Base-by-base conservation (phyloP, 1,140 invertebrate species). In the Leguminivora glycinivorella region DNA sequence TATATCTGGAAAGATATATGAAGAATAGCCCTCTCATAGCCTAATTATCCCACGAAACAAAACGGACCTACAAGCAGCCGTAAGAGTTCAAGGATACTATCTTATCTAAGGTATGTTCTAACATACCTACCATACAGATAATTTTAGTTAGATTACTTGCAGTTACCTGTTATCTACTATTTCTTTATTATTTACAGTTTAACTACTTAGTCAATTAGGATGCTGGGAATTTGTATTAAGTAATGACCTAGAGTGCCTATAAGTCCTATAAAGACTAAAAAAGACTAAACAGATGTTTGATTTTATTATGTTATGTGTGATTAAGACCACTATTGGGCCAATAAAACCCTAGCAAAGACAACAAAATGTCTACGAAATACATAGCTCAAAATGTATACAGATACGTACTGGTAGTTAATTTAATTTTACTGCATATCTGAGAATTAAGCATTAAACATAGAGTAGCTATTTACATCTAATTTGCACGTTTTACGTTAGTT, bases 21-120 rank as follows among this genome's bases (percentile, higher is more conserved):
- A n/a, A n/a, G n/a, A n/a, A n/a, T n/a, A n/a, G n/a, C n/a, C n/a
- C n/a, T n/a, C n/a, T n/a, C n/a, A n/a, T n/a, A n/a, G n/a, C n/a
- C n/a, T n/a, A 29, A 29, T 29, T 29, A 29, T 29, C 26, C 26
- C 5, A 5, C 5, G 26, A 29, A 29, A 29, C 26, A 2, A 29
- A 12, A 38, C 12, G 34, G 34, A 12, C 34, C 10, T 38, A 38
- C 34, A 38, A 38, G 34, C 12, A 12, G 34, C 34, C 34, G 10
- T 34, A 34, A 43, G n/a, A 47, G 43, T 47, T 47, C 43, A 47
- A 47, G n/a, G 43, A 5, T 47, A 17, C n/a, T 47, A 47, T 47
- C 43, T 47, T 12, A 47, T 47, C 43, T 47, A 17, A 47, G 43
- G 43, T 47, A 47, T 47, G 43, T 17, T 47, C 14, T 38, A 6